Percentiles rank a stretch among this genome's conserved stretches.
phyloP scores from a whole-genome alignment of 2,113 vertebrate species.

The Gasterosteus aculeatus region DNA sequence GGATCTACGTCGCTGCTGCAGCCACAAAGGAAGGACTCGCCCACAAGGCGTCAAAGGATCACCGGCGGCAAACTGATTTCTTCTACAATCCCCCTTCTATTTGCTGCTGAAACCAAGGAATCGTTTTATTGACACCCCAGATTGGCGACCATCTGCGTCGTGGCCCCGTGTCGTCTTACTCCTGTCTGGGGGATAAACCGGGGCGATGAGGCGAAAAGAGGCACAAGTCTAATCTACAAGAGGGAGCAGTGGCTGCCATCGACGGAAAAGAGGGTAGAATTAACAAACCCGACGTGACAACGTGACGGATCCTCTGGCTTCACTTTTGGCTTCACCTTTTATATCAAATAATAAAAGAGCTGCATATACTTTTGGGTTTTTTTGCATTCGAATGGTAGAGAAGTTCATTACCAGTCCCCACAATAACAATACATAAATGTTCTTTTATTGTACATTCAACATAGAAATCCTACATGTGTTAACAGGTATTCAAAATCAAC shows the following conservation, averaged over 20 bases:
- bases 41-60: slow-evolving; percentile 63
- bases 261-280: slow-evolving; percentile 39
- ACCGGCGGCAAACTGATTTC: slow-evolving; percentile 56
- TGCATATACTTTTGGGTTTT: not conserved
- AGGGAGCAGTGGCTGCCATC: slow-evolving; percentile 33
- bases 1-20: slow-evolving; percentile 52
- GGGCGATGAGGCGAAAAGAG: slow-evolving; percentile 64
- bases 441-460: not conserved
- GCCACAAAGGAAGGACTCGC: slow-evolving; percentile 57
- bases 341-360: not conserved
- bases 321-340: slow-evolving; percentile 51
- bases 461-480: not conserved
- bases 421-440: not conserved
- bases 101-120: slow-evolving; percentile 63
- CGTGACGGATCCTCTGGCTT: slow-evolving; percentile 48
- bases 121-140: slow-evolving; percentile 61
- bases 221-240: slow-evolving; percentile 45
- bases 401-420: not conserved
- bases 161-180: slow-evolving; percentile 46
- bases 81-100: slow-evolving; percentile 43
- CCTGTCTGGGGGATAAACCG: slow-evolving; percentile 57
- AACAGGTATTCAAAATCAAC: not conserved
- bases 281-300: slow-evolving; percentile 17
- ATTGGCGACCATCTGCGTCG: slow-evolving; percentile 68
- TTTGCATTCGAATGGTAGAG: not conserved